Conservation (phyloP, 2,888 invertebrate genomes). For the Yponomeuta plumbellus region DNA sequence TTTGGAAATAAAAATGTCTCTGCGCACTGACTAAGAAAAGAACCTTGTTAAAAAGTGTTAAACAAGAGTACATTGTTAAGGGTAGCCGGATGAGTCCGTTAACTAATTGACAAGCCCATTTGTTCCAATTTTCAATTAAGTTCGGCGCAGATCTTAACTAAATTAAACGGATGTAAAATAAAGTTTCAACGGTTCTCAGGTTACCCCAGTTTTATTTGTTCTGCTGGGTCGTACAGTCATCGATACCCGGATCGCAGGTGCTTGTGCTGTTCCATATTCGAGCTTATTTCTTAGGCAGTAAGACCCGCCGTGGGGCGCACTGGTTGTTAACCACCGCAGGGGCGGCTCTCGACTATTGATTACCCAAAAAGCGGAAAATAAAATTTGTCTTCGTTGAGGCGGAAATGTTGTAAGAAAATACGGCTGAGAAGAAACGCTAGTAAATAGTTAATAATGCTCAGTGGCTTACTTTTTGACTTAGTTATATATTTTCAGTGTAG, state of each 20-base stretch:
- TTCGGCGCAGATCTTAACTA: slow-evolving; percentile 18
- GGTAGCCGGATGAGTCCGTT: neutral
- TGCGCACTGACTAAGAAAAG: neutral
- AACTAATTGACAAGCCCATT: neutral
- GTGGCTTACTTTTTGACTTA: neutral
- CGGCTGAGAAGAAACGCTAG: neutral
- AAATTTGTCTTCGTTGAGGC: slow-evolving; percentile 58
- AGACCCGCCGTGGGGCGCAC: neutral
- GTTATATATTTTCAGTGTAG: neutral
- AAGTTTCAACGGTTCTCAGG: slow-evolving; percentile 13
- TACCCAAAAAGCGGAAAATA: slow-evolving; percentile 76
- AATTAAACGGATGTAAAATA: slow-evolving; percentile 11
- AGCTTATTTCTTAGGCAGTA: neutral
- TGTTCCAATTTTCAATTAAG: slow-evolving; percentile 25
- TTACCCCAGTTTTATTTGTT: slow-evolving; percentile 23
- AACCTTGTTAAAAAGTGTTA: neutral
- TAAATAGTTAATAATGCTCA: neutral
- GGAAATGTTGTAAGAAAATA: neutral
- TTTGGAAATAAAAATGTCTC: too few species aligned
- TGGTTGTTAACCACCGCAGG: slow-evolving; percentile 26
- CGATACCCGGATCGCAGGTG: neutral
- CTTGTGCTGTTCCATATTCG: neutral
- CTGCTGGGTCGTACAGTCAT: slow-evolving; percentile 40
- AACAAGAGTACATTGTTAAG: neutral
- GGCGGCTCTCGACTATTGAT: slow-evolving; percentile 66